Evolutionary conservation across 1,140 invertebrate genomes (phyloP), one percentile per base, ranked within the genome.

Genomic region (Papilio xuthus): DNA sequence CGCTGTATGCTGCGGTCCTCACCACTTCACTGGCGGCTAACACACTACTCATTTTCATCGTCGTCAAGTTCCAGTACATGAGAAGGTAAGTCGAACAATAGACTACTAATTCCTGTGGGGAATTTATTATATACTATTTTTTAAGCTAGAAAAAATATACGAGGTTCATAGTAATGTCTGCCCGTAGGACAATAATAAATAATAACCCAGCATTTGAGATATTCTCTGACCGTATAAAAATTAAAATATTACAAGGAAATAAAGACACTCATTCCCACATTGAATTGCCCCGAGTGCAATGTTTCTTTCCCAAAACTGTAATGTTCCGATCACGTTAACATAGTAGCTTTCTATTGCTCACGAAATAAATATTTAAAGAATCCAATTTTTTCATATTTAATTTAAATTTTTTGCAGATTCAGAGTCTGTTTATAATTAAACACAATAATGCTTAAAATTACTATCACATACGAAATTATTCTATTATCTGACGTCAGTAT

Each of bases 11-110:
- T 13, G 94, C 94, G 1, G 94, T 96, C 26, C 94, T 96, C 20
- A 85, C 95, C 0, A 84, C 96, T 0, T 96, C 96, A 1, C 90
- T 96, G 18, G 91, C 94, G 1, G 95, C 95, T 13, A 96, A 96
- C 80, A 92, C 95, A 2, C 93, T 96, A 76, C 95, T 96, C 53
- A 96, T 96, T 80, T 93, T 95, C 70, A 95, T 96, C 4, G 95
- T 96, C 42, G 94, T 96, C 86, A 96, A 96, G 81, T 96, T 96
- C 86, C 94, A 96, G 78, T 96, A 96, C 82, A 95, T 96, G 95
- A 93, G 96, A 79, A 96, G 95, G 96, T 96, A 87, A 94, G 95
- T 94, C 9, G 42, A 18, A 13, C 18, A 73, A 41, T 37, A 41
- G n/a, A 12, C 26, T 2, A 47, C 78, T 18, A 26, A 70, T 60